Percentiles rank a stretch among this genome's conserved stretches.
Conservation (phyloP, 1,140 invertebrate genomes). For the Globodera rostochiensis region DNA sequence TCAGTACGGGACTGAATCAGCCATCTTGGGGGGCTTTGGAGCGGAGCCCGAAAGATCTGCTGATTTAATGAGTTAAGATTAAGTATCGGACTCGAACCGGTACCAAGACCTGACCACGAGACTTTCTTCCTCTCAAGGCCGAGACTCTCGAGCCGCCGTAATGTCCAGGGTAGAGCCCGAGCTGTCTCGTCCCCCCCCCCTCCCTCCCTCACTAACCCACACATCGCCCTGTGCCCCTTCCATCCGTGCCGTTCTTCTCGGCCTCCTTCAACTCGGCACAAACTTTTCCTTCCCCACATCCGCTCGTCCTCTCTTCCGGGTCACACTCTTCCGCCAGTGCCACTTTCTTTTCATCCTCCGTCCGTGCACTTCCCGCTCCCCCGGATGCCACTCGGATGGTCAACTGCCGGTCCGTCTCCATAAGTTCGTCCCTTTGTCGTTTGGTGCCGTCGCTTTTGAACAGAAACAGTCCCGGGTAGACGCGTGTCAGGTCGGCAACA, state of each 20-base stretch:
- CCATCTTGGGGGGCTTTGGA: too few species aligned
- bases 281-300: background rate
- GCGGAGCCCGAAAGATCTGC: too few species aligned
- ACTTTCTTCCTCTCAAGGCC: too few species aligned
- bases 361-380: background rate
- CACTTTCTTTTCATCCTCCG: background rate
- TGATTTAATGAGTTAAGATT: too few species aligned
- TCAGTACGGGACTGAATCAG: too few species aligned
- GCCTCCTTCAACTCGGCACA: background rate
- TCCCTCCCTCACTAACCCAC: conserved; percentile 50
- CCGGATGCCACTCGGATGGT: background rate
- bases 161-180: too few species aligned
- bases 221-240: conserved; percentile 38
- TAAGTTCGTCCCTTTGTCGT: conserved; percentile 13
- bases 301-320: background rate
- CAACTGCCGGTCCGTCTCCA: background rate
- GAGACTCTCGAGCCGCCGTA: too few species aligned
- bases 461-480: conserved; percentile 42
- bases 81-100: too few species aligned
- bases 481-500: conserved; percentile 24
- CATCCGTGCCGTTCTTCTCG: background rate
- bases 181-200: background rate
- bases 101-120: too few species aligned
- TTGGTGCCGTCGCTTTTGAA: conserved; percentile 16
- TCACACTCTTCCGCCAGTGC: background rate